phyloP scores from a whole-genome alignment of 1,140 invertebrate genomes.

The Telenomus remus region DNA sequence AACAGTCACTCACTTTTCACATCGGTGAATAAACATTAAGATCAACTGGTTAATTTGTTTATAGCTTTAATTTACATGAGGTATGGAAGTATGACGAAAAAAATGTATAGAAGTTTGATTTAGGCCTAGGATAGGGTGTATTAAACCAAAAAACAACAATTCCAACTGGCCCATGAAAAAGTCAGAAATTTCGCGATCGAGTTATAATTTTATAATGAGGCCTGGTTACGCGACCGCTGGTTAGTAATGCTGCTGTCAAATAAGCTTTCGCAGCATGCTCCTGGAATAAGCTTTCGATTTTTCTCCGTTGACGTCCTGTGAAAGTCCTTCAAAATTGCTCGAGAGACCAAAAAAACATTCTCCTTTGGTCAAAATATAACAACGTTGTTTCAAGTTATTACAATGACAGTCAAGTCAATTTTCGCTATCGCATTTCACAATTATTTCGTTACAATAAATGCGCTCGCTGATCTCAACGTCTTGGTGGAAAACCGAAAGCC shows the following conservation, averaged over 20 bases:
- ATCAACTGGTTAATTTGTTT: not conserved
- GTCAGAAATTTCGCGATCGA: slow-evolving; percentile 68
- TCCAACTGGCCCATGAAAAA: slow-evolving; percentile 73
- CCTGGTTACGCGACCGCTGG: slow-evolving; percentile 45
- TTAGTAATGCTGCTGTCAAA: slow-evolving; percentile 64
- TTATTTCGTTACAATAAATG: slow-evolving; percentile 1
- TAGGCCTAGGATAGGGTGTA: slow-evolving; percentile 35
- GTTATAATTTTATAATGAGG: slow-evolving; percentile 34
- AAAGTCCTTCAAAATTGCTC: slow-evolving; percentile 31
- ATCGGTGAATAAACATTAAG: too few relatives aligned
- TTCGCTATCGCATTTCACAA: not conserved
- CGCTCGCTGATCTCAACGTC: slow-evolving; percentile 13
- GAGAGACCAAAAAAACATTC: slow-evolving; percentile 19
- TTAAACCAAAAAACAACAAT: slow-evolving; percentile 66
- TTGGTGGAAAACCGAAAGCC: slow-evolving; percentile 61
- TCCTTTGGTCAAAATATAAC: not conserved
- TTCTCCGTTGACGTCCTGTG: slow-evolving; percentile 49
- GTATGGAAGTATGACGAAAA: slow-evolving; percentile 1
- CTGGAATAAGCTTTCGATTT: slow-evolving; percentile 62
- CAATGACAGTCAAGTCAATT: not conserved
- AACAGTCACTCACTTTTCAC: not conserved
- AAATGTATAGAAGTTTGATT: slow-evolving; percentile 48
- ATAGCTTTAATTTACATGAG: slow-evolving; percentile 11
- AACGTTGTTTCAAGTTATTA: not conserved
- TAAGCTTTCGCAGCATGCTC: slow-evolving; percentile 45